Conservation (phyloP, 2,888 invertebrate genomes). For the Lasioglossum oenotherae region DNA sequence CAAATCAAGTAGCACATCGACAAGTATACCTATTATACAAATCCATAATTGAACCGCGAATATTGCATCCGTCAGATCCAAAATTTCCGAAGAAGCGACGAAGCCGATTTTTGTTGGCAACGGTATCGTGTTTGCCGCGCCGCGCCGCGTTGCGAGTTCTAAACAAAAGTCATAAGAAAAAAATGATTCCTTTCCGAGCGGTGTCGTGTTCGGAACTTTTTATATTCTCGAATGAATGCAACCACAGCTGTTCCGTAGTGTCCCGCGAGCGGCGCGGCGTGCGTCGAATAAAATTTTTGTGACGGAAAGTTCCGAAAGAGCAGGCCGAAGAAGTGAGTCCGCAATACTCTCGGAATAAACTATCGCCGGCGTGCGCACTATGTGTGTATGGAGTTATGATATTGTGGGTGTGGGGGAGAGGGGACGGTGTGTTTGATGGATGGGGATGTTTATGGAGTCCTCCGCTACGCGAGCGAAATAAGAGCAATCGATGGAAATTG, state of each 20-base stretch:
- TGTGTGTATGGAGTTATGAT: conserved; percentile 25
- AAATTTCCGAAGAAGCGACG: background rate
- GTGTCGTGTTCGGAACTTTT: background rate
- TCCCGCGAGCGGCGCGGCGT: background rate
- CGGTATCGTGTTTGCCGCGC: background rate
- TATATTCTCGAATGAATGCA: background rate
- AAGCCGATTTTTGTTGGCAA: background rate
- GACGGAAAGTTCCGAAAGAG: conserved; percentile 15
- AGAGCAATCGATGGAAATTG: conserved; percentile 61
- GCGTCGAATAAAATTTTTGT: conserved; percentile 22
- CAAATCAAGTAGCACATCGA: too few species aligned
- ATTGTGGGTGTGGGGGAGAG: conserved; percentile 7
- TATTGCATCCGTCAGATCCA: background rate
- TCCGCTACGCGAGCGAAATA: conserved; percentile 53
- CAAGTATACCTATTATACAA: too few species aligned
- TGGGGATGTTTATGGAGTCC: conserved; percentile 56
- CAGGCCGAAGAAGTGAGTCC: background rate
- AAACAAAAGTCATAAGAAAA: conserved; percentile 8
- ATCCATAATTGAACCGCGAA: background rate
- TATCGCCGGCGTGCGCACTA: background rate
- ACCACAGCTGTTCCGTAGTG: background rate
- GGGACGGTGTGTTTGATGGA: conserved; percentile 55
- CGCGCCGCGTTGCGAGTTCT: background rate
- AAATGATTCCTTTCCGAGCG: background rate
- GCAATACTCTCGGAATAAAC: background rate